Base-by-base conservation (phyloP, 2,888 invertebrate genomes). In the Ditula angustiorana region DNA sequence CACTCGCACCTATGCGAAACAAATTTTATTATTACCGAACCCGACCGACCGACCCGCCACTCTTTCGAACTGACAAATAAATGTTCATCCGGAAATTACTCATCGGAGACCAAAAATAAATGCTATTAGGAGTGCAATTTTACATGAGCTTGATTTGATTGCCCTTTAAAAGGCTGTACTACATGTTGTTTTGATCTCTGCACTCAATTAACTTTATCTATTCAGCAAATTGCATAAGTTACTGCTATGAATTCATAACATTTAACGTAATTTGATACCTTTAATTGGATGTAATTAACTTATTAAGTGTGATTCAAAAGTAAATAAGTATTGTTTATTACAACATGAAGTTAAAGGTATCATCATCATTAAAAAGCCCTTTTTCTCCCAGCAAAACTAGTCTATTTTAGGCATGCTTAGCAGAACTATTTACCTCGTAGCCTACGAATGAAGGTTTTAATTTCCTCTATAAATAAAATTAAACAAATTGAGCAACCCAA, bases 1-100 rank as follows among this genome's bases (percentile, higher is more conserved):
- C 78, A 75, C 74, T 73, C 74, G 72, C 76, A 79, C 79, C 74
- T 77, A 79, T 83, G 50, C 28, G 57, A 65, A 57, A 60, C 61
- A 80, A 73, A 79, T 83, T 79, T 82, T 85, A 81, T 83, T 83
- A 85, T 83, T 82, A 84, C 79, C 78, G 75, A 74, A 76, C 78
- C 76, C 78, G 74, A 66, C 49, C 61, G 63, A 58, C 11, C 55
- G 53, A 35, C 30, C 41, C 50, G 37, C 19, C 35, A 19, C 44
- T 59, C 46, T 78, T 73, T 77, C 77, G 76, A 79, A 79, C 78
- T 73, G 72, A 73, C 74, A 72, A 78, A 78, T 74, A 28, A 2
- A 23, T 59, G 53, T 80, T 79, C 77, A 76, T 73, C 76, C 80
- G 81, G 81, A 81, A 79, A 82, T 80, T 80, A 80, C 71, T 78